A percentile compares a stretch with the other conserved stretches of the same genome.
These are phyloP conservation scores for Odontamblyopus rebecca DNA, from an alignment of 2,797 vertebrate genomes.

Conservation along the genomic window DNA sequence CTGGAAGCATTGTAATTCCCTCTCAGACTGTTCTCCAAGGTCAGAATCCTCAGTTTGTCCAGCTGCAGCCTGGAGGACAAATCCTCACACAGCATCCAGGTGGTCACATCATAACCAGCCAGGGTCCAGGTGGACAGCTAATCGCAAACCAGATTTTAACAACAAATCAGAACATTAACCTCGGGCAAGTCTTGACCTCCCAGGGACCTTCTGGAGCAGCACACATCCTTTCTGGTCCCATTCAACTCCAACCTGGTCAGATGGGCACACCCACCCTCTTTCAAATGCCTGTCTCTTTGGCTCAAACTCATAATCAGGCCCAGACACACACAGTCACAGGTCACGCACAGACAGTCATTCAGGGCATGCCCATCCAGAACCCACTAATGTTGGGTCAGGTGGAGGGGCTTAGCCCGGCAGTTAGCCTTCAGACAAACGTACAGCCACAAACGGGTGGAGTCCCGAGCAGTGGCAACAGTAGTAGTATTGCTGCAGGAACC, in stretches of 20 bases:
- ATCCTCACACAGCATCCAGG: slow-evolving; percentile 86
- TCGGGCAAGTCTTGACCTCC: slow-evolving; percentile 87
- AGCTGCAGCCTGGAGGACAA: slow-evolving; percentile 88
- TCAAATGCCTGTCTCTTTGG: slow-evolving; percentile 92
- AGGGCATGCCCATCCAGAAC: slow-evolving; percentile 86
- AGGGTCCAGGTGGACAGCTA: slow-evolving; percentile 86
- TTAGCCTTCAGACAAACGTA: slow-evolving; percentile 82
- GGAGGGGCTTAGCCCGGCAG: slow-evolving; percentile 83
- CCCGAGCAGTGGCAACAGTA: slow-evolving; percentile 60
- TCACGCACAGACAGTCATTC: slow-evolving; percentile 85
- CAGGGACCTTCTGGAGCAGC: slow-evolving; percentile 87
- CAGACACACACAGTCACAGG: slow-evolving; percentile 84
- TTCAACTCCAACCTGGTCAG: slow-evolving; percentile 89
- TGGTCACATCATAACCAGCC: slow-evolving; percentile 87
- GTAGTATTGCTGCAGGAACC: slow-evolving; percentile 59
- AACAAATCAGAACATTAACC: slow-evolving; percentile 91
- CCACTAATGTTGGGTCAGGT: slow-evolving; percentile 85
- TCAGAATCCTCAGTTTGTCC: slow-evolving; percentile 91
- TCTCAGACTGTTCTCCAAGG: slow-evolving; percentile 88
- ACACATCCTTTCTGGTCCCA: slow-evolving; percentile 90
- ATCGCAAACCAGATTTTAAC: slow-evolving; percentile 88
- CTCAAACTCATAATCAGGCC: slow-evolving; percentile 77
- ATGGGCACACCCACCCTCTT: slow-evolving; percentile 88
- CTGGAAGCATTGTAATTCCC: slow-evolving; percentile 92
- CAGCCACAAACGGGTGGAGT: slow-evolving; percentile 74